phyloP scores from a whole-genome alignment of 2,797 vertebrate genomes.

The Holocentrus rufus region DNA sequence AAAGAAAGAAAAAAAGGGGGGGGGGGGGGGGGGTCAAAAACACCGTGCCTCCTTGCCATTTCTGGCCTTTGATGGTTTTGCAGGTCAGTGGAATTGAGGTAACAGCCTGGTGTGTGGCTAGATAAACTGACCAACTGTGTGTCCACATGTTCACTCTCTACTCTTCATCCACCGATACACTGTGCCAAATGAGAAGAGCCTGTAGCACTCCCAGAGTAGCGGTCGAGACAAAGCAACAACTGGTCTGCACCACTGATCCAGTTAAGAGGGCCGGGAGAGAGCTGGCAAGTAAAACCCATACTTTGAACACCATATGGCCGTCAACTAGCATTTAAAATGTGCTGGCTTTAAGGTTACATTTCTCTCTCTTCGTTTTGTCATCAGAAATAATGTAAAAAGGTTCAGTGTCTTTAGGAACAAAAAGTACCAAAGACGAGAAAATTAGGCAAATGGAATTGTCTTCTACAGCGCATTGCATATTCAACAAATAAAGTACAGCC shows the following conservation, averaged over 20 bases:
- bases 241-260: constrained; percentile 3
- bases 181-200: background rate
- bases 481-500: constrained; percentile 17
- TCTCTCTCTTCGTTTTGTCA: background rate
- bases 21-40: background rate
- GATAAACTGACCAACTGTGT: background rate
- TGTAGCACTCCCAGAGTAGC: background rate
- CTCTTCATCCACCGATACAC: background rate
- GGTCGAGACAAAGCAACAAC: constrained; percentile 1
- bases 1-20: background rate
- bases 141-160: constrained; percentile 3
- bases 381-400: background rate
- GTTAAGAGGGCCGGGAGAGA: background rate
- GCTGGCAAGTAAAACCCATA: background rate
- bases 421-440: constrained; percentile 19
- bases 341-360: constrained; percentile 18
- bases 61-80: constrained; percentile 8
- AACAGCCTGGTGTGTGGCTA: background rate
- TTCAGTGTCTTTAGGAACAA: constrained; percentile 6
- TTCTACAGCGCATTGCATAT: constrained; percentile 7
- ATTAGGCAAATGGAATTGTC: constrained; percentile 8
- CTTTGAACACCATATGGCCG: background rate
- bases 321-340: background rate
- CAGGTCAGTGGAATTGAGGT: constrained; percentile 18
- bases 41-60: background rate